These are phyloP conservation scores for Seira musarum DNA, from an alignment of 2,888 invertebrate genomes.

Conservation along the genomic window DNA sequence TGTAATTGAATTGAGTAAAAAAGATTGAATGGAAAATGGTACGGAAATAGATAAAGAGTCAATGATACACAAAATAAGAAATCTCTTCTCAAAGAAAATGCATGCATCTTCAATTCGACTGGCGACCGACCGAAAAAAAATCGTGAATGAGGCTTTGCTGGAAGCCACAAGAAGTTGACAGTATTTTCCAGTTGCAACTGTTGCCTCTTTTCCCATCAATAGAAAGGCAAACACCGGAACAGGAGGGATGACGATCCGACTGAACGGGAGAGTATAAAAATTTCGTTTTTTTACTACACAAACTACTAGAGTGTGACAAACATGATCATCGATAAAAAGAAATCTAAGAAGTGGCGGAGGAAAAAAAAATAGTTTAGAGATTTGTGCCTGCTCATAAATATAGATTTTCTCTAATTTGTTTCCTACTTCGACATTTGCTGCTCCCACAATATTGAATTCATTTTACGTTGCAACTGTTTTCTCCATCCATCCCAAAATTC, in stretches of 20 bases:
- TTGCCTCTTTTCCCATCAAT: constrained; percentile 33
- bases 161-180: constrained; percentile 14
- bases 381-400: not conserved
- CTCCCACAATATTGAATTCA: not conserved
- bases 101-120: constrained; percentile 6
- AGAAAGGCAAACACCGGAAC: constrained; percentile 20
- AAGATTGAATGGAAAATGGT: not conserved
- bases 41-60: constrained; percentile 1
- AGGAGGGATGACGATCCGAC: constrained; percentile 17
- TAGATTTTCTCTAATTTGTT: not conserved
- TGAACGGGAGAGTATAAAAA: constrained; percentile 7
- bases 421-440: not conserved
- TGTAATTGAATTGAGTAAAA: constrained; percentile 32
- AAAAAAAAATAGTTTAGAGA: not conserved
- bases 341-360: not conserved
- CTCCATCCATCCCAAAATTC: not conserved
- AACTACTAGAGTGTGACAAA: constrained; percentile 17
- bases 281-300: constrained; percentile 4
- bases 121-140: constrained; percentile 40
- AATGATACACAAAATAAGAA: constrained; percentile 5
- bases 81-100: constrained; percentile 24
- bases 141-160: not conserved
- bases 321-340: constrained; percentile 18
- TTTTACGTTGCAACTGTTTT: not conserved
- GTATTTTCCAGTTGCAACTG: constrained; percentile 40